Conservation (phyloP, 2,888 invertebrate genomes). For the Choristoneura rosaceana region DNA sequence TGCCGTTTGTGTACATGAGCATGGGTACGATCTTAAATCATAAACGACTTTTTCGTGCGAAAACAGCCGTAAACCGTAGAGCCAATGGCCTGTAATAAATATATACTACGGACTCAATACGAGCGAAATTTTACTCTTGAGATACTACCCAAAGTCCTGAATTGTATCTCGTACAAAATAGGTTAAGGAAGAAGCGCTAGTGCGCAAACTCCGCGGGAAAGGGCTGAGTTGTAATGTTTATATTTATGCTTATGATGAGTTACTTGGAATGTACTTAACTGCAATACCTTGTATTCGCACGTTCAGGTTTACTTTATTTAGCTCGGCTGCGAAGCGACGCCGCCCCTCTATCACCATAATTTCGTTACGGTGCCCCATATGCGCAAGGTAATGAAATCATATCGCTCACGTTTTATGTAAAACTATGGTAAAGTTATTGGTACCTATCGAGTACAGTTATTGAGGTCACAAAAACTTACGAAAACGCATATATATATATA, state of each 20-base stretch:
- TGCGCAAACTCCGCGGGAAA: conserved; percentile 65
- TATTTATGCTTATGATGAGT: conserved; percentile 52
- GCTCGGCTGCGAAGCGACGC: conserved; percentile 29
- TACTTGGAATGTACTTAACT: conserved; percentile 49
- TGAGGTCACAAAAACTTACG: neutral
- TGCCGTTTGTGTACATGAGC: conserved; percentile 23
- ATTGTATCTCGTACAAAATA: conserved; percentile 60
- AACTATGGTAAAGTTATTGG: conserved; percentile 3
- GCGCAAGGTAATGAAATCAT: conserved; percentile 8
- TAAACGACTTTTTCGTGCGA: conserved; percentile 49
- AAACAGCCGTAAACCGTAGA: conserved; percentile 52
- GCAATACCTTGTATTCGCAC: conserved; percentile 45
- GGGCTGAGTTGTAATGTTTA: conserved; percentile 54
- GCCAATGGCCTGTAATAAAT: conserved; percentile 54
- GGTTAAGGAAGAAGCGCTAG: conserved; percentile 57
- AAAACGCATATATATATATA: neutral
- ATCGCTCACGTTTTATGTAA: neutral
- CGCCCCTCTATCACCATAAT: conserved; percentile 18
- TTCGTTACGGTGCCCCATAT: conserved; percentile 9
- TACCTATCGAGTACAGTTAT: neutral
- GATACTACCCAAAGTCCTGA: conserved; percentile 50
- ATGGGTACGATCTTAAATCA: conserved; percentile 34
- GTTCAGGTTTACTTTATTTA: conserved; percentile 44
- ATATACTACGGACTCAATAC: conserved; percentile 55
- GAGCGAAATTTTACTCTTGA: conserved; percentile 51